Base-by-base conservation (phyloP, 2,797 vertebrate genomes). In the Clarias platycephalus region DNA sequence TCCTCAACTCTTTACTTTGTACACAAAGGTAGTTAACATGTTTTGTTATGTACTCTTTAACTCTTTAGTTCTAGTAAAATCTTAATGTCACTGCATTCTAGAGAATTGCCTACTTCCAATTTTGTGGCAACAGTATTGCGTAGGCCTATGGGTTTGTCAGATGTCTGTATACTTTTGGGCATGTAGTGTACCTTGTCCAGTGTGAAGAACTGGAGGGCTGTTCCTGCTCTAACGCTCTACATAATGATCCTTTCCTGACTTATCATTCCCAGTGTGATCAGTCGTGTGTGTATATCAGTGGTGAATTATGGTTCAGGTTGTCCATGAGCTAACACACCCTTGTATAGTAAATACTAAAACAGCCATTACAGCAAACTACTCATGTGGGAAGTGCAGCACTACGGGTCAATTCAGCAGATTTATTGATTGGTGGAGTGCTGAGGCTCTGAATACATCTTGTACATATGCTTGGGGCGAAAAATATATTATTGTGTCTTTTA, bases 371-470 rank as follows among this genome's bases (percentile, higher is more conserved):
- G 60, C 34, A 18, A 63, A 44, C 58, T 24, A 26, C 60, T 79
- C 34, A 26, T 44, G 34, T 78, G 74, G 28, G 18, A 75, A 75
- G 49, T 26, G 57, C 31, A 78, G 28, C 31, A 24, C 31, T 62
- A 40, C 76, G 62, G 76, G 57, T 79, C 76, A 63, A 44, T 63
- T 24, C 77, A 79, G 24, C 37, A 63, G 37, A 40, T 62, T 63
- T 63, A 63, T 62, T 63, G 28, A 62, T 40, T 78, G 13, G 13
- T 44, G 28, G 9, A 74, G 71, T 4, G 4, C 44, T 58, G 20
- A 78, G 34, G 13, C 58, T 26, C 76, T 40, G 57, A 37, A 22
- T 40, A n/a, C 16, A 58, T 76, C 0, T 76, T 75, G n/a, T 75
- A 74, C n/a, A 26, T 53, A 10, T 74, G n/a, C 24, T 74, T 76